Evolutionary conservation across 37 sponge, comb jelly and placozoan genomes (phyloP).

Genomic region (Aplysina aerophoba): DNA sequence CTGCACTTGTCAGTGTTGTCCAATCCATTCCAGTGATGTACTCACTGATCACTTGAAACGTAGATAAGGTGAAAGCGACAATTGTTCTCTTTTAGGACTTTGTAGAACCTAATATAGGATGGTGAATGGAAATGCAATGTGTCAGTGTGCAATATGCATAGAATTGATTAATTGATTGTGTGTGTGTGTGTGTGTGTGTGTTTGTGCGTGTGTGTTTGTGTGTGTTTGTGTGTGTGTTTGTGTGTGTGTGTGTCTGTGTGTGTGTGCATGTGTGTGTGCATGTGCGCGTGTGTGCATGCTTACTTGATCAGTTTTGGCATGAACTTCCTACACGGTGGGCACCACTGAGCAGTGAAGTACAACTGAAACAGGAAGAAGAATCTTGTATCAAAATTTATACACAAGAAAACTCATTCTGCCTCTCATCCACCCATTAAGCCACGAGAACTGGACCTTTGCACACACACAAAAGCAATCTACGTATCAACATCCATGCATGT

Average conservation of each 20-base stretch:
- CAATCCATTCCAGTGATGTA: neutral
- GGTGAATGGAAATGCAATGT: too few relatives aligned
- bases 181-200: too few relatives aligned
- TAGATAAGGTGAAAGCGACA: conserved; percentile 69
- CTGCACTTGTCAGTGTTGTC: too few relatives aligned
- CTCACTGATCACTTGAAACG: conserved; percentile 87
- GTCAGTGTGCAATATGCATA: too few relatives aligned
- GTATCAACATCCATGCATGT: neutral
- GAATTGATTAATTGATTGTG: too few relatives aligned
- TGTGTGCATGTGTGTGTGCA: neutral
- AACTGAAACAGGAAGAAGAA: conserved; percentile 38
- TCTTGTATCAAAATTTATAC: neutral
- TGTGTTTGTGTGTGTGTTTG: too few relatives aligned
- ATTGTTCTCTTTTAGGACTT: conserved; percentile 61
- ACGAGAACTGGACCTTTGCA: too few relatives aligned
- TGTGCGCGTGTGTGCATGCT: neutral
- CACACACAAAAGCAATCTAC: neutral
- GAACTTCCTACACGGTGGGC: conserved; percentile 79
- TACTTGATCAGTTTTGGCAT: conserved; percentile 81
- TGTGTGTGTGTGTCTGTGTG: too few relatives aligned
- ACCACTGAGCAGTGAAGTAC: conserved; percentile 86
- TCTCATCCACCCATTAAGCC: neutral
- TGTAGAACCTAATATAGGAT: conserved; percentile 78
- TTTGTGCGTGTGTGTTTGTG: too few relatives aligned
- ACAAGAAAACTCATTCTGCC: neutral